Evolutionary conservation across 2,113 vertebrate genomes (phyloP), one percentile per base, ranked within the genome.

Genomic region (Andinoacara biseriatus): DNA sequence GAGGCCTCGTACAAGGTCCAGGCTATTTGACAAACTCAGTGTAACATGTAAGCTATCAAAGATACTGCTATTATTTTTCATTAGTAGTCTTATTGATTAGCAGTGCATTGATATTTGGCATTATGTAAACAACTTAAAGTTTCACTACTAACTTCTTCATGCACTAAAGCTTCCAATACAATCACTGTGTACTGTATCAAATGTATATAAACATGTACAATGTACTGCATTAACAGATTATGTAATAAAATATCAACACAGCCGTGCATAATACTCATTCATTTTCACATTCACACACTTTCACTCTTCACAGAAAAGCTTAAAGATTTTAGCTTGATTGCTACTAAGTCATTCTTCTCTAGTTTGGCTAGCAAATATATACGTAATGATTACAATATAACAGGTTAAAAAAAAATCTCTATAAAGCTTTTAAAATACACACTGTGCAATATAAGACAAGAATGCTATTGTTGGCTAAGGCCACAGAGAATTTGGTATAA

Each of bases 381-480:
- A 69, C 58, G 72, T 76, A 79, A 62, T 89, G 87, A 82, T 87
- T 85, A 91, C 58, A 90, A 84, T 63, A 82, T 65, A 91, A 93
- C 78, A 90, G 69, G 63, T 87, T 79, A 89, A 86, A 87, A 85
- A 81, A 87, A 85, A 81, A 88, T 84, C 82, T 94, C 84, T 90
- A 90, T 92, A 95, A 94, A 92, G 92, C 89, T 93, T 94, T 94
- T 91, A 88, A 93, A 90, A 94, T 93, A 95, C 82, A 95, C 74
- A 90, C 7, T 96, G 96, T 96, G 94, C 95, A 96, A 96, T 94
- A 93, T 93, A 94, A 83, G 88, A 92, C 93, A 89, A 76, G 93
- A 91, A 76, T 91, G 92, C 90, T 93, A 91, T 94, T 88, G 78
- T 91, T 90, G 93, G 92, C 93, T 90, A 89, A 86, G 80, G 90